Evolutionary conservation across 2,797 vertebrate genomes (phyloP).

Genomic region (Molothrus ater): DNA sequence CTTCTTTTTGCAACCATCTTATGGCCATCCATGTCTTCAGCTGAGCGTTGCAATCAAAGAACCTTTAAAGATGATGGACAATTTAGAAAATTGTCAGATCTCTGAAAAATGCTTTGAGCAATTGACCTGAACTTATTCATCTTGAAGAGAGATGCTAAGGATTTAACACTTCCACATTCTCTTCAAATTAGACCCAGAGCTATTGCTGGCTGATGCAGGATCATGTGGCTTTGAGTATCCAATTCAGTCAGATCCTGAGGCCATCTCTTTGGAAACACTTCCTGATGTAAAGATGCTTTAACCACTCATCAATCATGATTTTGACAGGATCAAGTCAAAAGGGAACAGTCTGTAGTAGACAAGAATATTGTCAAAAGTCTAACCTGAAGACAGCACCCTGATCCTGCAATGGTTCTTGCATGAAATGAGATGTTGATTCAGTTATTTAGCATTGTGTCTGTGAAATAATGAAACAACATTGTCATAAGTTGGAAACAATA

Average conservation of each 20-base stretch:
- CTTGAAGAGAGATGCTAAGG: conserved; percentile 47
- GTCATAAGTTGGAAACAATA: neutral
- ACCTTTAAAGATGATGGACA: conserved; percentile 57
- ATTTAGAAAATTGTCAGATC: conserved; percentile 64
- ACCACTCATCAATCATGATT: conserved; percentile 26
- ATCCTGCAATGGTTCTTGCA: neutral
- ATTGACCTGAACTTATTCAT: conserved; percentile 52
- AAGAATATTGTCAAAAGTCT: neutral
- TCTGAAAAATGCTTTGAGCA: conserved; percentile 52
- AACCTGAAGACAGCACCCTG: neutral
- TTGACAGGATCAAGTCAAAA: conserved; percentile 30
- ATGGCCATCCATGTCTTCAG: neutral
- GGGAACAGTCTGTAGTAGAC: neutral
- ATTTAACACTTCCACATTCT: conserved; percentile 42
- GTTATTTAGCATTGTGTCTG: neutral
- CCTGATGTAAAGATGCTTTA: conserved; percentile 38
- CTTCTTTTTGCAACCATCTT: neutral
- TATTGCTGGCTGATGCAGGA: conserved; percentile 29
- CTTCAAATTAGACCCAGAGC: conserved; percentile 38
- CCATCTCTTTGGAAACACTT: conserved; percentile 35
- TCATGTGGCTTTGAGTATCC: conserved; percentile 29
- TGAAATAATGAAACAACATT: neutral
- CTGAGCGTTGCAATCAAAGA: conserved; percentile 16
- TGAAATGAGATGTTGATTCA: neutral
- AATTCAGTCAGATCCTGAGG: conserved; percentile 39